Evolutionary conservation across 1,140 invertebrate genomes (phyloP).

Genomic region (Heliconius hermathena): DNA sequence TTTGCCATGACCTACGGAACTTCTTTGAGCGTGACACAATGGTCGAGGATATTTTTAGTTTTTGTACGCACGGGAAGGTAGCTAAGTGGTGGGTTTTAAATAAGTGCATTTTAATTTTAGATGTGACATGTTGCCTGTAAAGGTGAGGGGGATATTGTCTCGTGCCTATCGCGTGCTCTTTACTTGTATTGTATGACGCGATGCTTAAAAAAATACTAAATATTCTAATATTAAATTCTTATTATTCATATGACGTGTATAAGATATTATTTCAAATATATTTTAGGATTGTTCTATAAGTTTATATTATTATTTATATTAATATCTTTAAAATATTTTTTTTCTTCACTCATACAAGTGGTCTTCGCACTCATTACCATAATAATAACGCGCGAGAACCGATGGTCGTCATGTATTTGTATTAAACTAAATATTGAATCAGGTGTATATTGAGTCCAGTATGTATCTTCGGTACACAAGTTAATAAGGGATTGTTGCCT

Average conservation of each 20-base stretch:
- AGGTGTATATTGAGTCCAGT: conserved; percentile 72
- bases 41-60: conserved; percentile 79
- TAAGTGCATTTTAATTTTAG: conserved; percentile 81
- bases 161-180: conserved; percentile 74
- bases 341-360: conserved; percentile 39
- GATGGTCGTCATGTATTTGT: conserved; percentile 75
- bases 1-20: conserved; percentile 79
- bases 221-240: conserved; percentile 11
- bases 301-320: conserved; percentile 35
- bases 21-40: conserved; percentile 80
- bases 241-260: neutral
- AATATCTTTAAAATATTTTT: conserved; percentile 37
- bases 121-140: conserved; percentile 66
- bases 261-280: neutral
- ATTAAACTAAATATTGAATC: conserved; percentile 78
- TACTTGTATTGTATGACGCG: conserved; percentile 43
- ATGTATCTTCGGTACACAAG: conserved; percentile 59
- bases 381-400: conserved; percentile 64
- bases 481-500: conserved; percentile 73
- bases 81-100: conserved; percentile 79
- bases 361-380: conserved; percentile 70
- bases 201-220: conserved; percentile 45
- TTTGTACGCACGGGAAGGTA: conserved; percentile 77
- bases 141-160: conserved; percentile 75
- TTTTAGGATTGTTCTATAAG: conserved; percentile 1